Evolutionary conservation across 2,797 vertebrate genomes (phyloP), one percentile per base, ranked within the genome.

Genomic region (Aldrovandia affinis): DNA sequence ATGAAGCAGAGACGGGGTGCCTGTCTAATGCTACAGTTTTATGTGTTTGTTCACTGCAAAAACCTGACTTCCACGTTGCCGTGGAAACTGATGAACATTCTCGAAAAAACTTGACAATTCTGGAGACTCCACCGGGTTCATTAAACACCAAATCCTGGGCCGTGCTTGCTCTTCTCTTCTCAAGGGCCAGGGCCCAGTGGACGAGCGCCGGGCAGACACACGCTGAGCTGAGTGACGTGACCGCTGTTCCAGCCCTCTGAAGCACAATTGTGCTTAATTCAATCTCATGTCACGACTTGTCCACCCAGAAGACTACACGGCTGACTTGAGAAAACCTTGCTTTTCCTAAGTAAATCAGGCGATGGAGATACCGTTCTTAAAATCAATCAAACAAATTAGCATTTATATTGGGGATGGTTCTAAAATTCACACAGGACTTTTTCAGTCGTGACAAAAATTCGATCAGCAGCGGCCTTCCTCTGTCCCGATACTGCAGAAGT

Each of bases 41-140:
- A 18, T 59, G 36, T 52, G 54, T 30, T 22, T 30, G 8, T 79
- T 18, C 22, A 25, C 39, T n/a, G 42, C 42, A 33, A 65, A 52
- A 79, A 12, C 12, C 55, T 9, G 39, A 50, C 59, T 47, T 14
- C 20, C 42, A 12, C n/a, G 75, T 84, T 73, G 30, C 70, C 82
- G 25, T 83, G 70, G 70, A 70, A 83, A 77, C 82, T 18, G 59
- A 36, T 9, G 47, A 54, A 84, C 57, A 65, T 54, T n/a, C 79
- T 36, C 15, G 54, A 1, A 30, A 73, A 57, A 55, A 57, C 54
- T 79, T 7, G 57, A n/a, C 14, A 63, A 7, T 78, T 79, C 55
- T 42, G 73, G 30, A 42, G 57, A 68, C 33, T 68, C 36, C 50
- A 22, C 70, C 54, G 30, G 12, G 36, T 18, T 30, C 68, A 20